Evolutionary conservation across 1,140 invertebrate genomes (phyloP).

Genomic region (Calephelis virginiensis): DNA sequence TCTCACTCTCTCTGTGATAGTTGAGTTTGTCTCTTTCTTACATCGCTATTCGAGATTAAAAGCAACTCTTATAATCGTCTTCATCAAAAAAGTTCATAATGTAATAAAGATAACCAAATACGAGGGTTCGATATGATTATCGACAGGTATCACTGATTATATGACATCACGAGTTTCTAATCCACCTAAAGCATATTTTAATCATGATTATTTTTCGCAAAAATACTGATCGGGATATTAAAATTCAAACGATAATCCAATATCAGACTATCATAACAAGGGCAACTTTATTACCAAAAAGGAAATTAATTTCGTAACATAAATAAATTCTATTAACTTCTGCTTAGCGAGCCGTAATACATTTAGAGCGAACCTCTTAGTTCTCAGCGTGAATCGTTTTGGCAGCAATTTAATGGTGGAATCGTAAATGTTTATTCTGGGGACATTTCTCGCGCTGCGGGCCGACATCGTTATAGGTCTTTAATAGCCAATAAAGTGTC

Average conservation of each 20-base stretch:
- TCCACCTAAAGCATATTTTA: neutral
- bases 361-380: constrained; percentile 49
- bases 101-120: too few relatives aligned
- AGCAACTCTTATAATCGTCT: too few relatives aligned
- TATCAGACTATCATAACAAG: constrained; percentile 46
- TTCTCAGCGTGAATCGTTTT: constrained; percentile 56
- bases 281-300: constrained; percentile 57
- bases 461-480: constrained; percentile 54
- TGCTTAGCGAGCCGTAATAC: constrained; percentile 65
- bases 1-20: too few relatives aligned
- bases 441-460: constrained; percentile 48
- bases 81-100: too few relatives aligned
- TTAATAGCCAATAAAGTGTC: constrained; percentile 72
- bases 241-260: constrained; percentile 31
- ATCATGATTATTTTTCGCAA: neutral
- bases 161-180: neutral
- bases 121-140: too few relatives aligned
- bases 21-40: too few relatives aligned
- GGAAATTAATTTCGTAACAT: constrained; percentile 73
- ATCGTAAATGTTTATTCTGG: constrained; percentile 73
- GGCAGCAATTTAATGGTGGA: constrained; percentile 67
- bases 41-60: too few relatives aligned
- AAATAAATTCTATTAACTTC: constrained; percentile 74
- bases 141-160: too few relatives aligned
- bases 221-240: neutral